These are phyloP conservation scores for Gorsachius goisagi DNA, from an alignment of 2,113 vertebrate genomes.

Conservation along the genomic window DNA sequence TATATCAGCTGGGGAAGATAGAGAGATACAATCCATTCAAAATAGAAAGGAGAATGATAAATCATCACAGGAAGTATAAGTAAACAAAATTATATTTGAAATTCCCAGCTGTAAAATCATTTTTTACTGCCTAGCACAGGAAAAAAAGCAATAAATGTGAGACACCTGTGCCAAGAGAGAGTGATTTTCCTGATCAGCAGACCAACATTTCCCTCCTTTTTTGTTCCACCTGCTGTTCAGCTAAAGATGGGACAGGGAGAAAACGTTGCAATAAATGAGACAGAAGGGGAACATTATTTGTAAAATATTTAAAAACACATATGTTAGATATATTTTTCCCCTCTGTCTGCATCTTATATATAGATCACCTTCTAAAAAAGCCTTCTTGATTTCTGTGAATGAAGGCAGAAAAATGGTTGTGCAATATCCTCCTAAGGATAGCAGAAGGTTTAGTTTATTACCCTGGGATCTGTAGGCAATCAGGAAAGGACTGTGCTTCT, in stretches of 20 bases:
- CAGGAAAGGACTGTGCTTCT: not conserved
- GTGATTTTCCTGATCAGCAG: not conserved
- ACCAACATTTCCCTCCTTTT: not conserved
- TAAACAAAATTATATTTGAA: constrained; percentile 6
- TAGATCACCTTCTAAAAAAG: not conserved
- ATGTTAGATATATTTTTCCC: not conserved
- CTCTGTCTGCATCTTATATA: not conserved
- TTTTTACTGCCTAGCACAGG: not conserved
- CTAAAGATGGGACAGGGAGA: not conserved
- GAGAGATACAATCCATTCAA: not conserved
- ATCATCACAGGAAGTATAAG: not conserved
- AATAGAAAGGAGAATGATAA: not conserved
- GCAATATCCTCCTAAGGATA: not conserved
- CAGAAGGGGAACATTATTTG: not conserved
- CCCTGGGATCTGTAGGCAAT: not conserved
- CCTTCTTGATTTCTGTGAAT: not conserved
- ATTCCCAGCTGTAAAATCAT: not conserved
- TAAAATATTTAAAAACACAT: not conserved
- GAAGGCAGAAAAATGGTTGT: not conserved
- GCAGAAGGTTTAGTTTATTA: not conserved
- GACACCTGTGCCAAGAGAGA: not conserved
- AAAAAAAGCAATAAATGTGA: not conserved
- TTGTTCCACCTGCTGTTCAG: not conserved
- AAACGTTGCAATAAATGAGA: not conserved
- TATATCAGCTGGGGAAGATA: not conserved